phyloP scores from a whole-genome alignment of 2,888 invertebrate species.

The Pristionchus arcanus region DNA sequence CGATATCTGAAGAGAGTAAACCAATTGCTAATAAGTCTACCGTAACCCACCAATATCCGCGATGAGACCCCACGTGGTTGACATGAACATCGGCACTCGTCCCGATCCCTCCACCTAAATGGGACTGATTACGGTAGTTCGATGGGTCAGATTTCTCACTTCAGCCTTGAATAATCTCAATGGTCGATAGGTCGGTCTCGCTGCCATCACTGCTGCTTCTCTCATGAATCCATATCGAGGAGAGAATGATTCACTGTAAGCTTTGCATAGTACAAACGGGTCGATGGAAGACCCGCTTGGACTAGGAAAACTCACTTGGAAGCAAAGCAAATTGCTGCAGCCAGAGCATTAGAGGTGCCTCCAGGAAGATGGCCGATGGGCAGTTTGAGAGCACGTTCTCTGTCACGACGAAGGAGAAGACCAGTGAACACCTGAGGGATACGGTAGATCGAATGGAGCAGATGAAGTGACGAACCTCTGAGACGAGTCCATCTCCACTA shows the following conservation, averaged over 20 bases:
- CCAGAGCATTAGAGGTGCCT: conserved; percentile 95
- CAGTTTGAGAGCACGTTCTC: conserved; percentile 88
- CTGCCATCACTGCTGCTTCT: conserved; percentile 68
- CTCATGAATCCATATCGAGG: conserved; percentile 68
- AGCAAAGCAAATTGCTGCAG: conserved; percentile 71
- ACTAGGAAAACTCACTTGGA: conserved; percentile 62
- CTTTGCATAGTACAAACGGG: conserved; percentile 2
- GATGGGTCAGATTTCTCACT: neutral
- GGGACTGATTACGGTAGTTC: conserved; percentile 37
- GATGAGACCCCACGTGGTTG: conserved; percentile 69
- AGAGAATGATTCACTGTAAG: conserved; percentile 70
- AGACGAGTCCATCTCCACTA: conserved; percentile 82
- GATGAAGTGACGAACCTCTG: conserved; percentile 79
- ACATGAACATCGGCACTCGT: conserved; percentile 68
- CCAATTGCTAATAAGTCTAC: neutral
- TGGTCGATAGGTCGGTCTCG: conserved; percentile 62
- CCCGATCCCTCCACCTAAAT: conserved; percentile 39
- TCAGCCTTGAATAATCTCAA: conserved; percentile 56
- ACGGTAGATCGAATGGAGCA: conserved; percentile 41
- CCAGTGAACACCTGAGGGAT: conserved; percentile 85
- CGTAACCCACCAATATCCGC: conserved; percentile 70
- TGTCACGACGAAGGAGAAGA: conserved; percentile 90
- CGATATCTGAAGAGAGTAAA: conserved; percentile 62
- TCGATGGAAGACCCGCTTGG: neutral
- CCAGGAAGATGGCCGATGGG: conserved; percentile 94